Evolutionary conservation across 2,113 vertebrate species (phyloP).

Genomic region (Galbula dea): DNA sequence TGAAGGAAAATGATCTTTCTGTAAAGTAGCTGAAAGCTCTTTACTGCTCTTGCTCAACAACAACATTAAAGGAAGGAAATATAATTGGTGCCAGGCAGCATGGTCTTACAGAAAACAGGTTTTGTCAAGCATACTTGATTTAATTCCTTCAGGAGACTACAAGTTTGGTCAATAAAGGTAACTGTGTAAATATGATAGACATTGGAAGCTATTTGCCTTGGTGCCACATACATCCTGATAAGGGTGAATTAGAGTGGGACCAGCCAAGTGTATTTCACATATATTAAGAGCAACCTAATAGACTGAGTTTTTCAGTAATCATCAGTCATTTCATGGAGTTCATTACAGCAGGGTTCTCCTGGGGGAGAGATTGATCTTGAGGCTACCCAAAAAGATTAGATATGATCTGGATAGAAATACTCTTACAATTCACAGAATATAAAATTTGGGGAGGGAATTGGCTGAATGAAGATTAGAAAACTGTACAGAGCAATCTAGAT

Average conservation of each 20-base stretch:
- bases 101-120: neutral
- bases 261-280: neutral
- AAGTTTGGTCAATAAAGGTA: neutral
- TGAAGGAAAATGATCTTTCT: neutral
- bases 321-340: neutral
- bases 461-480: neutral
- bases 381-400: neutral
- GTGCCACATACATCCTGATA: conserved; percentile 9
- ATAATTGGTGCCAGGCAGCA: neutral
- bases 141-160: neutral
- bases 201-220: neutral
- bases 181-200: neutral
- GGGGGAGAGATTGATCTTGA: neutral
- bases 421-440: neutral
- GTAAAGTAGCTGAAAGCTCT: neutral
- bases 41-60: neutral
- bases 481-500: neutral
- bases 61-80: neutral
- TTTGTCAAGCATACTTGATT: neutral
- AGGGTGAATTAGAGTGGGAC: neutral
- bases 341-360: neutral
- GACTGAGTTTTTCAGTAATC: neutral
- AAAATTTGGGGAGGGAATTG: neutral
- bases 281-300: neutral
- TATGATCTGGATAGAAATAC: neutral